Conservation (phyloP, 35 echinoderm and acorn worm genomes). For the Strongylocentrotus purpuratus region DNA sequence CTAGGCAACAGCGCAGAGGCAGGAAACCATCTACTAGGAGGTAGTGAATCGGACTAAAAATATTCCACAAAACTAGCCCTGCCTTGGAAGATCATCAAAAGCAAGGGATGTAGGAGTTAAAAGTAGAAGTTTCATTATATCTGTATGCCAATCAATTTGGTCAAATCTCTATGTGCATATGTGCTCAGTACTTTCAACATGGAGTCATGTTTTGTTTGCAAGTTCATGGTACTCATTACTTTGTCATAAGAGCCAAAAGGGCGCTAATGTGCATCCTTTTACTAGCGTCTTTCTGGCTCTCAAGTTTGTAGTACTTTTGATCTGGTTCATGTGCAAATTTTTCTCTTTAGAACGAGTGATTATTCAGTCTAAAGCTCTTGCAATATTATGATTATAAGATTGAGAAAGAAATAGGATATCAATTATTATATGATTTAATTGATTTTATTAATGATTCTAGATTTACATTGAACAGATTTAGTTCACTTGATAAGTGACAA, state of each 20-base stretch:
- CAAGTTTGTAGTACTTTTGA: not conserved
- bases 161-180: not conserved
- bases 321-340: not conserved
- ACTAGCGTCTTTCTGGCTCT: too few species aligned
- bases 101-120: not conserved
- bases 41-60: slow-evolving; percentile 18
- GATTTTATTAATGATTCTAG: too few species aligned
- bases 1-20: slow-evolving; percentile 49
- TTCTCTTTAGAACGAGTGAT: not conserved
- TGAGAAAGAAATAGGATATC: not conserved
- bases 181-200: not conserved
- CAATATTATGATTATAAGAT: not conserved
- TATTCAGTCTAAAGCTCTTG: not conserved
- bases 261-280: too few species aligned
- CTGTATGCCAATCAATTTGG: not conserved
- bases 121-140: not conserved
- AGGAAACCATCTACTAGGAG: slow-evolving; percentile 10
- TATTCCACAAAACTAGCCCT: not conserved
- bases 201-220: not conserved
- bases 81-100: too few species aligned
- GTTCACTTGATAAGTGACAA: too few species aligned
- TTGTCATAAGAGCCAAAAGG: too few species aligned
- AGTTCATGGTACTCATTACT: not conserved
- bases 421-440: not conserved
- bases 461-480: too few species aligned